Conservation (phyloP, 1,140 invertebrate genomes). For the Drosophila aff. region DNA sequence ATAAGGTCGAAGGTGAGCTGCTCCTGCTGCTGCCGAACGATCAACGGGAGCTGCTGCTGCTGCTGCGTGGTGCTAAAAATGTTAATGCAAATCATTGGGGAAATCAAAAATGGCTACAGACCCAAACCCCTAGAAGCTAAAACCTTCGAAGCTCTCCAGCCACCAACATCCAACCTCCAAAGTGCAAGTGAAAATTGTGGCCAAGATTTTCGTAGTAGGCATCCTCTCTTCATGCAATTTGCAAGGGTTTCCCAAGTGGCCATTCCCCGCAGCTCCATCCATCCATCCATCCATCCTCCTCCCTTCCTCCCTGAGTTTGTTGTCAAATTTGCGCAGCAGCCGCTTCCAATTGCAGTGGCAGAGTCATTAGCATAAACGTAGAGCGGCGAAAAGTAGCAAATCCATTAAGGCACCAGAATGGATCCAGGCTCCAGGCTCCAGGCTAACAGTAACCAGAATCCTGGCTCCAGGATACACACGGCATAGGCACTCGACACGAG, state of each 20-base stretch:
- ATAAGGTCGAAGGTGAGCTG: slow-evolving; percentile 33
- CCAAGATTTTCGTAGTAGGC: slow-evolving; percentile 62
- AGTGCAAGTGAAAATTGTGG: slow-evolving; percentile 79
- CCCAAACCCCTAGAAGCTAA: background rate
- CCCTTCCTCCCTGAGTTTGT: slow-evolving; percentile 26
- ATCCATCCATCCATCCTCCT: background rate
- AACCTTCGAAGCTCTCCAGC: slow-evolving; percentile 9
- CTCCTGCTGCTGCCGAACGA: slow-evolving; percentile 9
- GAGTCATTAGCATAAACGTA: slow-evolving; percentile 78
- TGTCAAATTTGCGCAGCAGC: slow-evolving; percentile 70
- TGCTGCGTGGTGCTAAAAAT: slow-evolving; percentile 71
- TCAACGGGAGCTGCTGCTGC: slow-evolving; percentile 11
- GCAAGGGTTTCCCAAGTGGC: slow-evolving; percentile 79
- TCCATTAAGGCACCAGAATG: slow-evolving; percentile 63
- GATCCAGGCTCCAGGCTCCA: slow-evolving; percentile 6
- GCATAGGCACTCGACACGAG: slow-evolving; percentile 31
- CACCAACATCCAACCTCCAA: slow-evolving; percentile 1
- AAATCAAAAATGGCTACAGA: slow-evolving; percentile 75
- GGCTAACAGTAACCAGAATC: slow-evolving; percentile 6
- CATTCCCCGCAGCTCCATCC: slow-evolving; percentile 15
- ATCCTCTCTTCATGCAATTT: slow-evolving; percentile 69
- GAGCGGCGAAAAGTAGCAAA: slow-evolving; percentile 71
- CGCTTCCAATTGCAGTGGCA: slow-evolving; percentile 68
- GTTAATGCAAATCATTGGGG: slow-evolving; percentile 81
- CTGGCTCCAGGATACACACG: slow-evolving; percentile 5